Evolutionary conservation across 2,888 invertebrate genomes (phyloP).

Genomic region (Drosophila emarginata): DNA sequence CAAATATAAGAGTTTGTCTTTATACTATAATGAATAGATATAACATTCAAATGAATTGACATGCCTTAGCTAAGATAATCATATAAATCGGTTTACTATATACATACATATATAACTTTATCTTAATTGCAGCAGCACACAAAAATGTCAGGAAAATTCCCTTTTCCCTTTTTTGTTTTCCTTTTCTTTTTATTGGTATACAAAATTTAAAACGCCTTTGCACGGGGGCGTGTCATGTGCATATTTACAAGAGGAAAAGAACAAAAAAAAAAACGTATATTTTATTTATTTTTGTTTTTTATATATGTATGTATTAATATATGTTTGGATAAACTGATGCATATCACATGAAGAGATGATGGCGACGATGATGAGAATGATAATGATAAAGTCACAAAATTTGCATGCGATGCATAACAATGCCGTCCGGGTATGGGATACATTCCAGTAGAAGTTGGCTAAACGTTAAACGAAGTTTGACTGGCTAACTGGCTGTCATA

Average conservation of each 20-base stretch:
- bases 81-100: neutral
- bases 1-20: constrained; percentile 1
- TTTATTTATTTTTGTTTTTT: too few species aligned
- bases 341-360: constrained; percentile 68
- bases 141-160: too few species aligned
- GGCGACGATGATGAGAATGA: constrained; percentile 26
- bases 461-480: constrained; percentile 62
- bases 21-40: neutral
- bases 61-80: neutral
- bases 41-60: neutral
- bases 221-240: neutral
- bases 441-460: constrained; percentile 18
- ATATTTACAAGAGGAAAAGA: neutral
- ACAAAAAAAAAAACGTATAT: neutral
- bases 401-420: constrained; percentile 71
- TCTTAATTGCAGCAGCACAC: too few species aligned
- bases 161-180: too few species aligned
- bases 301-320: too few species aligned
- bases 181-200: too few species aligned
- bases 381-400: constrained; percentile 43
- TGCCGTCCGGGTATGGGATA: constrained; percentile 24
- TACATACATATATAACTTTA: neutral
- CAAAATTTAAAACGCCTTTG: neutral
- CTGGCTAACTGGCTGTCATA: constrained; percentile 29
- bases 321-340: constrained; percentile 56